phyloP scores from a whole-genome alignment of 2,797 vertebrate genomes.

The Neostethus bicornis region DNA sequence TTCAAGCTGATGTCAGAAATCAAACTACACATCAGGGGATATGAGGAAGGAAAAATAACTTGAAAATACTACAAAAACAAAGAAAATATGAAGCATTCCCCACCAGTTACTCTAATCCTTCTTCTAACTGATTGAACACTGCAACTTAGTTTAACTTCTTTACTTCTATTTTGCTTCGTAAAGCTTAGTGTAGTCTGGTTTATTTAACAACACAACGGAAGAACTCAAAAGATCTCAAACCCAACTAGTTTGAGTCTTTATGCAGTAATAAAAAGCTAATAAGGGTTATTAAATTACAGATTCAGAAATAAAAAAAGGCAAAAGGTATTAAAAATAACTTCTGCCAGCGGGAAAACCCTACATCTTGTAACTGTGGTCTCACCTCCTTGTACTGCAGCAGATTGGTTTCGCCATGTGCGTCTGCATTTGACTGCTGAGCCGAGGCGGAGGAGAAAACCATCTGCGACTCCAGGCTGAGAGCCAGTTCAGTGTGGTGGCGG shows the following conservation, averaged over 20 bases:
- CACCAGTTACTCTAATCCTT: neutral
- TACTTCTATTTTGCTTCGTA: too few species aligned
- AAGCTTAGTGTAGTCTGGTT: neutral
- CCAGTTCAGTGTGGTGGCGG: constrained; percentile 96
- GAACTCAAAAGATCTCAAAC: neutral
- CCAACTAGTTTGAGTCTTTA: neutral
- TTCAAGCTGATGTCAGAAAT: neutral
- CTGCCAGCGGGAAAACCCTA: constrained; percentile 40
- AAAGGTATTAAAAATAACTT: constrained; percentile 34
- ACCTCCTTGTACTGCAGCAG: constrained; percentile 96
- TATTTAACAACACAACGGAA: neutral
- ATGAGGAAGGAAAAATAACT: neutral
- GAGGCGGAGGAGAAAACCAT: constrained; percentile 93
- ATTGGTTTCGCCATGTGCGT: constrained; percentile 90
- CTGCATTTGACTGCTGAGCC: constrained; percentile 69
- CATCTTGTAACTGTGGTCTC: constrained; percentile 36
- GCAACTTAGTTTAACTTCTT: neutral
- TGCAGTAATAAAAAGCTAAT: neutral
- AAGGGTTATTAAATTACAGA: neutral
- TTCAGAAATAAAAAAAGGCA: constrained; percentile 5
- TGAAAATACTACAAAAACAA: too few species aligned
- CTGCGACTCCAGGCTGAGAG: constrained; percentile 96
- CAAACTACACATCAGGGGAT: neutral
- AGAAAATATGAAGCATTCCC: neutral
- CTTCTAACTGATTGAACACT: neutral